Base-by-base conservation (phyloP, 2,888 invertebrate species). In the Chymomyza fuscimana region DNA sequence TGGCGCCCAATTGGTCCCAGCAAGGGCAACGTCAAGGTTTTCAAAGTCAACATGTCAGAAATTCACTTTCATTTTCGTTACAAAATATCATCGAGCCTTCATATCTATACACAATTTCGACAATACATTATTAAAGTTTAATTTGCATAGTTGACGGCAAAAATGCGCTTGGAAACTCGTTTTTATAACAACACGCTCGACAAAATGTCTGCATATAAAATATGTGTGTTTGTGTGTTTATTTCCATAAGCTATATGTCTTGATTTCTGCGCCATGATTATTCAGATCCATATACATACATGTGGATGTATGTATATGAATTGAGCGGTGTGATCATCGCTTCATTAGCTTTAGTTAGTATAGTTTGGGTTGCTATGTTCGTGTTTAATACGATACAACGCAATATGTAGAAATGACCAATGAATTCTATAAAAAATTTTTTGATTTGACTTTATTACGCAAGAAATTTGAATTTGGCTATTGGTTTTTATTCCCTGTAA, bases 21-120 rank as follows among this genome's bases (percentile, higher is more conserved):
- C 61, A 77, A 79, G 80, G 70, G 88, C 82, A 88, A 72, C 66
- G 56, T 73, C 54, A 79, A 79, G 72, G 80, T 67, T 77, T 77
- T 82, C 85, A 82, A 87, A 87, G 85, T 87, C 87, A 58, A 86
- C 68, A 68, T 36, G 67, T 69, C 70, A 73, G 67, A 69, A 60
- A 72, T 75, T 81, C 70, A 81, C 83, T 83, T 83, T 83, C 88
- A 73, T 88, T 87, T 82, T 87, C 72, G 74, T 86, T 83, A 87
- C 83, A 86, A 87, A 87, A 87, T 86, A 79, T 63, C 74, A 80
- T 46, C 40, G 40, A 67, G 70, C 69, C 67, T 66, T 69, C 58
- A 69, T 52, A 62, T 67, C 32, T 29, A 50, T 15, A 59, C 19
- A 72, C 67, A 65, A 25, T 66, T 67, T 77, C 63, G 70, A 76